Evolutionary conservation across 53 echinoderm and acorn worm genomes (phyloP).

Genomic region (Arbacia lixula): DNA sequence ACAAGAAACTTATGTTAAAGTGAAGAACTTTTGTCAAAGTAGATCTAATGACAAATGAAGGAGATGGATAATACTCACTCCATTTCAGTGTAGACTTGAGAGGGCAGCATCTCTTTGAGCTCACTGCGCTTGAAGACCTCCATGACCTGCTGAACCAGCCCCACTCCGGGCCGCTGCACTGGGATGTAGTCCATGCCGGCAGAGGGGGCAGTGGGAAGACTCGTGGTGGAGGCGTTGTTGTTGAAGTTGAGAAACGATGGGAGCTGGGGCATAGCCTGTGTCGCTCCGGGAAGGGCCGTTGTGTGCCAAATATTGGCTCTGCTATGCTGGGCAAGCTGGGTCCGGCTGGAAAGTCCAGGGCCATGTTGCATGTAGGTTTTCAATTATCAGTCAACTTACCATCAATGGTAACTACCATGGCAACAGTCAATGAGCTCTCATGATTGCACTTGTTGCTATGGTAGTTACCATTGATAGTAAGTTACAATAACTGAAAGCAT

Average conservation of each 20-base stretch:
- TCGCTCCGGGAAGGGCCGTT: background rate
- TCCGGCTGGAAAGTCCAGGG: no score
- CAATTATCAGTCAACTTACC: no score
- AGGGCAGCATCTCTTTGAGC: conserved; percentile 91
- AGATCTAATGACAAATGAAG: no score
- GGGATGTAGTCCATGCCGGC: background rate
- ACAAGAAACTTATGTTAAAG: no score
- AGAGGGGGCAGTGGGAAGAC: background rate
- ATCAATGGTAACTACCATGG: no score
- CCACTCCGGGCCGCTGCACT: conserved; percentile 59
- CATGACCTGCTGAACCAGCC: conserved; percentile 80
- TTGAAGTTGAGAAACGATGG: conserved; percentile 36
- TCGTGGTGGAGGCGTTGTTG: conserved; percentile 6
- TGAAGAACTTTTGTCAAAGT: no score
- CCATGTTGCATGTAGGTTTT: no score
- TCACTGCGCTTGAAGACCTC: conserved; percentile 62
- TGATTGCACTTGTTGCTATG: no score
- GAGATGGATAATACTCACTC: conserved; percentile 92
- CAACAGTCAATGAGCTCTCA: no score
- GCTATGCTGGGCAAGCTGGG: no score
- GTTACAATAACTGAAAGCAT: no score
- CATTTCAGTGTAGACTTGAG: conserved; percentile 79
- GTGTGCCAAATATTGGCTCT: conserved; percentile 35
- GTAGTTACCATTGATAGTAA: no score
- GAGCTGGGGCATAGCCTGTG: conserved; percentile 14